A percentile compares a stretch with the other conserved stretches of the same genome.
phyloP scores from a whole-genome alignment of 2,113 vertebrate species.

The Abramis brama region DNA sequence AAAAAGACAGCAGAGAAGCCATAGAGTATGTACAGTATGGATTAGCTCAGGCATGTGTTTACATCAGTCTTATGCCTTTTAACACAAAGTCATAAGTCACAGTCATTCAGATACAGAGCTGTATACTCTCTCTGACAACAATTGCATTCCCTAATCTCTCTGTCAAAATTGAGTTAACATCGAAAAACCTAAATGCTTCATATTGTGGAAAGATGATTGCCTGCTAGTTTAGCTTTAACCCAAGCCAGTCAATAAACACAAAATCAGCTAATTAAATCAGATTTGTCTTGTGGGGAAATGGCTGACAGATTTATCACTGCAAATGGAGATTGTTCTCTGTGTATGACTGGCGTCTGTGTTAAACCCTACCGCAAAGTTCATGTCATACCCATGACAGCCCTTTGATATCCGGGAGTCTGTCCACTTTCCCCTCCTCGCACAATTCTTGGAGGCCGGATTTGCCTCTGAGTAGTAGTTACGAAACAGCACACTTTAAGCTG shows the following conservation, averaged over 20 bases:
- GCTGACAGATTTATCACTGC: constrained; percentile 64
- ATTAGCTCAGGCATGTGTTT: neutral
- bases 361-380: constrained; percentile 44
- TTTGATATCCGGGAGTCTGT: constrained; percentile 46
- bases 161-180: constrained; percentile 10
- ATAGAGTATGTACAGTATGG: neutral
- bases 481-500: constrained; percentile 46
- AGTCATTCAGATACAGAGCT: neutral
- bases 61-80: neutral
- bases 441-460: constrained; percentile 43
- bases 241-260: constrained; percentile 56
- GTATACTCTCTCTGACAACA: neutral
- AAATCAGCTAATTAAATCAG: constrained; percentile 62
- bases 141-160: neutral
- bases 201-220: constrained; percentile 34
- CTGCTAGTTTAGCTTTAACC: constrained; percentile 51
- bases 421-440: constrained; percentile 37
- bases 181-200: constrained; percentile 40
- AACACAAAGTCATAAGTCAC: neutral
- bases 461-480: constrained; percentile 45
- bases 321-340: constrained; percentile 50
- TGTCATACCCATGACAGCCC: constrained; percentile 18
- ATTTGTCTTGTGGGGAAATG: constrained; percentile 47
- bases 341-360: constrained; percentile 51
- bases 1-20: constrained; percentile 11